Base-by-base conservation (phyloP, 2,888 invertebrate species). In the Chelonus formosanus region DNA sequence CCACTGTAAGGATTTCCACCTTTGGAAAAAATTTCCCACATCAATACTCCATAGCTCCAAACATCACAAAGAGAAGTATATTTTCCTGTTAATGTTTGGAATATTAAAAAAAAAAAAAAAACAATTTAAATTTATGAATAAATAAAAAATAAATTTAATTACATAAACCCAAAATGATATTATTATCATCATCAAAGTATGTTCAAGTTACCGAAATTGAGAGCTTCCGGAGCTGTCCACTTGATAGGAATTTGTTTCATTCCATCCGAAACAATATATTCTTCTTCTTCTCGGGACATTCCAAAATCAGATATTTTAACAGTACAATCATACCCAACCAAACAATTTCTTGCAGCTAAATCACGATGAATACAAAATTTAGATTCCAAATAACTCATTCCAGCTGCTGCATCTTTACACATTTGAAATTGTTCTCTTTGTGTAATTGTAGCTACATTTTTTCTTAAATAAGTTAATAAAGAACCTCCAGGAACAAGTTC, bases 221-320 rank as follows among this genome's bases (percentile, higher is more conserved):
- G 87, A 3, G 97, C 97, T 86, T 97, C 97, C 0, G 98, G 98
- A 3, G 97, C 97, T 0, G 97, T 98, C 98, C 98, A 98, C 85
- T 98, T 98, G 69, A 98, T 97, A 0, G 98, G 97, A 76, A 98
- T 97, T 87, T 97, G 97, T 85, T 98, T 97, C 94, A 97, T 95
- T 44, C 97, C 97, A 75, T 97, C 97, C 3, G 97, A 96, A 50
- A 97, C 97, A 69, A 95, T 96, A 78, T 98, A 98, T 83, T 97
- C 97, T 83, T 97, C 95, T 81, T 97, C 97, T 84, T 97, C 97
- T 36, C 97, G 86, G 0, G 97, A 97, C 97, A 98, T 98, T 72
- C 97, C 97, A 86, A 97, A 98, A 86, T 98, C 97, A 0, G 97
- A 97, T 79, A 98, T 98, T 87, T 98, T 98, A 3, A 97, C 96